phyloP scores from a whole-genome alignment of 2,888 invertebrate species.

The Thelaira solivaga region DNA sequence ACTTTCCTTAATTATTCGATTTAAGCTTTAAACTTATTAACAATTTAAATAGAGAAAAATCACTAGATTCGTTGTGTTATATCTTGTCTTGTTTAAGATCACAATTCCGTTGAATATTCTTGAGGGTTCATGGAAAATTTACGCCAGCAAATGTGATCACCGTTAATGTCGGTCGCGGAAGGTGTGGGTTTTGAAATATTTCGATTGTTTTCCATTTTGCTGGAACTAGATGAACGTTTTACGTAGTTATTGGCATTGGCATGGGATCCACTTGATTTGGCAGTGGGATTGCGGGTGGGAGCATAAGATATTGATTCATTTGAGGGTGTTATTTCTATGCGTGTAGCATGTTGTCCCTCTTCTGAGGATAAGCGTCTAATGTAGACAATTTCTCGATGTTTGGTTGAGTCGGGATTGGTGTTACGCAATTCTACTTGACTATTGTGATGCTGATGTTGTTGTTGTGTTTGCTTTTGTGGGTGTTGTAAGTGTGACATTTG shows the following conservation, averaged over 20 bases:
- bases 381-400: constrained; percentile 75
- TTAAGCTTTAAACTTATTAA: constrained; percentile 28
- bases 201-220: constrained; percentile 57
- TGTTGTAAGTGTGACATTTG: constrained; percentile 26
- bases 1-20: constrained; percentile 5
- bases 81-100: constrained; percentile 57
- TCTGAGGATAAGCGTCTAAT: constrained; percentile 74
- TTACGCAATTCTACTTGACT: constrained; percentile 51
- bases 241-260: constrained; percentile 61
- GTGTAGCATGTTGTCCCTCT: constrained; percentile 73
- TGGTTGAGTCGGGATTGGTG: constrained; percentile 52
- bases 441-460: constrained; percentile 47
- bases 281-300: constrained; percentile 67
- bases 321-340: constrained; percentile 76
- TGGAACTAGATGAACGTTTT: constrained; percentile 70
- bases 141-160: constrained; percentile 79
- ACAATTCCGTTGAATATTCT: constrained; percentile 77
- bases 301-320: constrained; percentile 74
- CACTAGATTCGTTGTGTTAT: constrained; percentile 62
- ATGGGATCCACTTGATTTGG: constrained; percentile 68
- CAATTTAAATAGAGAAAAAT: constrained; percentile 41
- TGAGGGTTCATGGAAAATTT: constrained; percentile 76
- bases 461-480: constrained; percentile 23
- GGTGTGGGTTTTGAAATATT: constrained; percentile 67
- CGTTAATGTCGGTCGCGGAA: constrained; percentile 65